A percentile compares a stretch with the other conserved stretches of the same genome.
Evolutionary conservation across 2,113 vertebrate species (phyloP).

Genomic region (Apteryx mantelli): DNA sequence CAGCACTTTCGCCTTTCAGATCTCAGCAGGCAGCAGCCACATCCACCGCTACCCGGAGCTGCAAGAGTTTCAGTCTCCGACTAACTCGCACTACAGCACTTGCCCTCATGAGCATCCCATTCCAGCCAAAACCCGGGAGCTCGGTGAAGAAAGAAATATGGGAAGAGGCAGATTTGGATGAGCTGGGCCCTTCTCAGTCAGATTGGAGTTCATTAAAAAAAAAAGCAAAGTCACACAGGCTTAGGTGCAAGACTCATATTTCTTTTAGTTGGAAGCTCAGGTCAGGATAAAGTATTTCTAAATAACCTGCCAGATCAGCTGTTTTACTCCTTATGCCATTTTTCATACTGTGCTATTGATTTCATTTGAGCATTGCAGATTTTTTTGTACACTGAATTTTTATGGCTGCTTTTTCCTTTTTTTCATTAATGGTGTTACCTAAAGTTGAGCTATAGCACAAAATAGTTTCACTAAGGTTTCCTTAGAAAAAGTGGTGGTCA

Average conservation of each 20-base stretch:
- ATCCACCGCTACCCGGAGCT: accelerated
- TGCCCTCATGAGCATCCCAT: not conserved
- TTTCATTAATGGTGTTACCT: not conserved
- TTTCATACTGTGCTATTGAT: conserved; percentile 29
- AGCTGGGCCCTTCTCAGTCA: not conserved
- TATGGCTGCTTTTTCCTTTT: not conserved
- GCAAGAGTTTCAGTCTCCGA: accelerated
- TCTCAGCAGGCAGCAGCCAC: not conserved
- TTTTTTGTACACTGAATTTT: conserved; percentile 19
- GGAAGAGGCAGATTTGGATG: not conserved
- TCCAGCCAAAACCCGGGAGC: not conserved
- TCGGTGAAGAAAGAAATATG: not conserved
- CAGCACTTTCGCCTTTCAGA: not conserved
- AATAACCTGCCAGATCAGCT: conserved; percentile 9
- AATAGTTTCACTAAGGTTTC: not conserved
- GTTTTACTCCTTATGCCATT: not conserved
- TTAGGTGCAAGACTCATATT: not conserved
- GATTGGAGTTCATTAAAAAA: not conserved
- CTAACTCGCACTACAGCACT: accelerated
- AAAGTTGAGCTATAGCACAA: not conserved
- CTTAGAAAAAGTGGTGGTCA: not conserved
- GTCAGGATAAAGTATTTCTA: not conserved
- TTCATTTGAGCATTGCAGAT: conserved; percentile 2
- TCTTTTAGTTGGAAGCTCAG: not conserved
- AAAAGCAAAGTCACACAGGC: not conserved